Evolutionary conservation across 2,888 invertebrate species (phyloP).

Genomic region (Melipona bicolor): DNA sequence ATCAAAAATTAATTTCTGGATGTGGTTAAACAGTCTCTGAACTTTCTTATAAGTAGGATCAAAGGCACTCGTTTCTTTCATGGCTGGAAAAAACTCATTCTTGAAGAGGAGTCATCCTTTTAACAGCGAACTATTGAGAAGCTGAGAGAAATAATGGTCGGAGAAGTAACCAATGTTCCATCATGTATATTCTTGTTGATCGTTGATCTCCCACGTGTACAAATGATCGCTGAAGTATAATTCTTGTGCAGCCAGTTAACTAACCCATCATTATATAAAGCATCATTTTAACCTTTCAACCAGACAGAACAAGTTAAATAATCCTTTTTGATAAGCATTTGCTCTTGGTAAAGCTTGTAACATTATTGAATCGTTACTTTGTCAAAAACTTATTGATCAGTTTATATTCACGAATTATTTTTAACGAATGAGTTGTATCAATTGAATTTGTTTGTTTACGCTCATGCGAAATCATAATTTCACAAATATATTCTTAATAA

Average conservation of each 20-base stretch:
- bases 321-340: conserved; percentile 15
- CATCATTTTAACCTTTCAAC: conserved; percentile 55
- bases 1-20: conserved; percentile 57
- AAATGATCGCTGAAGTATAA: conserved; percentile 50
- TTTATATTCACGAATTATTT: conserved; percentile 12
- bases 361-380: conserved; percentile 28
- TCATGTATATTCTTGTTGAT: conserved; percentile 52
- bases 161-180: conserved; percentile 48
- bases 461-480: neutral
- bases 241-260: conserved; percentile 39
- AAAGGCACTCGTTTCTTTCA: conserved; percentile 48
- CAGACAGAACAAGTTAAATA: conserved; percentile 35
- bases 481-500: neutral
- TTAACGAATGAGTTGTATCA: neutral
- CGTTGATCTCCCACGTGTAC: conserved; percentile 55
- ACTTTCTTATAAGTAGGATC: conserved; percentile 47
- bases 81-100: conserved; percentile 33
- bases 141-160: conserved; percentile 44
- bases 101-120: conserved; percentile 57
- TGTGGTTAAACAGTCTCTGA: conserved; percentile 34
- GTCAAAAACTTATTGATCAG: neutral
- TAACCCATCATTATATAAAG: conserved; percentile 41
- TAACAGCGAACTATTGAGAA: conserved; percentile 39
- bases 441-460: neutral
- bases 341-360: neutral